A percentile compares a stretch with the other conserved stretches of the same genome.
These are phyloP conservation scores for Fistularia commersonii DNA, from an alignment of 2,797 vertebrate species.

Conservation along the genomic window DNA sequence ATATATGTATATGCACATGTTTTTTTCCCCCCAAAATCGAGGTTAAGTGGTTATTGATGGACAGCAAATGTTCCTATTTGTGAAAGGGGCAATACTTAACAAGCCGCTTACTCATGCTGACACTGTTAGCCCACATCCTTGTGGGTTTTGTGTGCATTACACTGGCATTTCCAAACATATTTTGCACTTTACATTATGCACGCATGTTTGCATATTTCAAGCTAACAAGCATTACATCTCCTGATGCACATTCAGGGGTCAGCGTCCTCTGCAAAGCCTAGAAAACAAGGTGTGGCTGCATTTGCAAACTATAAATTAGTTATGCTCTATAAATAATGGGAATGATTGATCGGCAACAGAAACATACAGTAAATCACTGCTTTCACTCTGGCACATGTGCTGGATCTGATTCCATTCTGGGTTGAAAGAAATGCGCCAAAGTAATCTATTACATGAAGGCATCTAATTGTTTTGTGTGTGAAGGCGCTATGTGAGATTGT, in stretches of 20 bases:
- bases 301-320: constrained; percentile 26
- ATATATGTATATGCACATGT: too few relatives aligned
- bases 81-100: too few relatives aligned
- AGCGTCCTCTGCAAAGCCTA: constrained; percentile 10
- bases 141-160: background rate
- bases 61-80: too few relatives aligned
- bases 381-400: constrained; percentile 34
- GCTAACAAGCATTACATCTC: constrained; percentile 34
- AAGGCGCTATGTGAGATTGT: too few relatives aligned
- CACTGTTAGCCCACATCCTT: too few relatives aligned
- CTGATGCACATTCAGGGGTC: constrained; percentile 13
- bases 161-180: constrained; percentile 16
- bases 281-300: constrained; percentile 21
- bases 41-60: too few relatives aligned
- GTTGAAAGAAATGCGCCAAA: constrained; percentile 32
- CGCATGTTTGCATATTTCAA: constrained; percentile 8
- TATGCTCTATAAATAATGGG: constrained; percentile 35
- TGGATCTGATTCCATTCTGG: constrained; percentile 30
- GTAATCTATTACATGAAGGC: constrained; percentile 20
- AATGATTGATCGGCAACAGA: constrained; percentile 32
- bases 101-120: too few relatives aligned
- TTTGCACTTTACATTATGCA: constrained; percentile 1
- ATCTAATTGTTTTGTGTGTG: too few relatives aligned
- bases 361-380: constrained; percentile 29
- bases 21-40: too few relatives aligned